Evolutionary conservation across 2,113 vertebrate species (phyloP).

Genomic region (Emydura subglobosa): DNA sequence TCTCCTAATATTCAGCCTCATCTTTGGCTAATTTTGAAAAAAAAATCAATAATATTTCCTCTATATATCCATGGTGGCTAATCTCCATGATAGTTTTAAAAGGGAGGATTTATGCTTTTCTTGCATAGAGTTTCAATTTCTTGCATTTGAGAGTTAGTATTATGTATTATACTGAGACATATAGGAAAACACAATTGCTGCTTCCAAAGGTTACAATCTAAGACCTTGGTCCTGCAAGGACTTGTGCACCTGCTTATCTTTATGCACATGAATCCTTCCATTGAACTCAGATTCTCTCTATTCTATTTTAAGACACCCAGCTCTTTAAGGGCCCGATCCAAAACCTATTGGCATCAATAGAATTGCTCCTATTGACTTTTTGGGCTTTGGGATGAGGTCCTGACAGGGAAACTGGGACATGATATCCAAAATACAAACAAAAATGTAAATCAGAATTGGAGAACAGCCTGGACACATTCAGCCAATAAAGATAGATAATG

Average conservation of each 20-base stretch:
- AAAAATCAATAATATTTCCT: background rate
- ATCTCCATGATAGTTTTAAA: background rate
- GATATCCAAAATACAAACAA: background rate
- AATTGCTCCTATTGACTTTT: too few species aligned
- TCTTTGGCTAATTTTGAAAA: background rate
- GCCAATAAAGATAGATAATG: background rate
- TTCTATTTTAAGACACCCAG: too few species aligned
- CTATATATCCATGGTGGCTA: background rate
- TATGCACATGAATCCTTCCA: background rate
- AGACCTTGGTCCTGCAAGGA: background rate
- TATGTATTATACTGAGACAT: background rate
- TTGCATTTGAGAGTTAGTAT: background rate
- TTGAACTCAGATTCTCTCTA: background rate
- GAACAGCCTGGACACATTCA: background rate
- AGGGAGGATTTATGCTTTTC: background rate
- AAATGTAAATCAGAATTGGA: background rate
- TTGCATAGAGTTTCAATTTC: background rate
- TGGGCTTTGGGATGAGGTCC: background rate
- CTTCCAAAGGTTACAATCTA: background rate
- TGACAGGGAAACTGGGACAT: background rate
- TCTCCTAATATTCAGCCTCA: background rate
- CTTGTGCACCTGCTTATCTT: background rate
- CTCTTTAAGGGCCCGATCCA: too few species aligned
- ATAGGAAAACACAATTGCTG: rapidly evolving
- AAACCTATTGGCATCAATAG: too few species aligned